Conservation (phyloP, 2,888 invertebrate genomes). For the Labia minor region DNA sequence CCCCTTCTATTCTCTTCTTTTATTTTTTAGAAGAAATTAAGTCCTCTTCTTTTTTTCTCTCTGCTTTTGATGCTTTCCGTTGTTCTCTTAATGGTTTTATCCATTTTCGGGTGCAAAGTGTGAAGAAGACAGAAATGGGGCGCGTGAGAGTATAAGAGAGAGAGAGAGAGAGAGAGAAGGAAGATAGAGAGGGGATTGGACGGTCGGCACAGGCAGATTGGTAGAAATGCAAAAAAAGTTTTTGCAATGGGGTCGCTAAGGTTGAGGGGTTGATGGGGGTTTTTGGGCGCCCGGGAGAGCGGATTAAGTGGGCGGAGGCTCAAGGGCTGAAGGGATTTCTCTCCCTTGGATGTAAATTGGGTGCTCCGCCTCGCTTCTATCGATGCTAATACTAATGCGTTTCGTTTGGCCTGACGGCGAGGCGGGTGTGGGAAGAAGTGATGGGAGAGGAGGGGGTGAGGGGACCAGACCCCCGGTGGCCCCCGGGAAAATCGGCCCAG, state of each 20-base stretch:
- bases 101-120: background rate
- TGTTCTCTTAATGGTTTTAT: conserved; percentile 13
- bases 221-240: conserved; percentile 9
- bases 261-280: background rate
- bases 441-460: too few species aligned
- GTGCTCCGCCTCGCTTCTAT: conserved; percentile 13
- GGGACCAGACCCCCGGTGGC: background rate
- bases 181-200: background rate
- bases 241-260: background rate
- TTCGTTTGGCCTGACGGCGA: background rate
- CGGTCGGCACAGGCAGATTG: background rate
- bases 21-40: background rate
- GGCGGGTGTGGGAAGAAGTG: too few species aligned
- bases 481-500: conserved; percentile 7
- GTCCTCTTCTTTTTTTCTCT: background rate
- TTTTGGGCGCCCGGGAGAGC: background rate
- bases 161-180: background rate
- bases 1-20: background rate
- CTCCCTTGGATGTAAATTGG: conserved; percentile 13
- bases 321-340: conserved; percentile 13
- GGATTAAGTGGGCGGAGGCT: conserved; percentile 9
- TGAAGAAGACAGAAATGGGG: background rate
- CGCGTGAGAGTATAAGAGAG: background rate
- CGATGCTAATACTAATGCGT: conserved; percentile 13
- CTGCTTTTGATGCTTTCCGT: background rate